Percentiles rank a stretch among this genome's conserved stretches.
phyloP scores from a whole-genome alignment of 1,140 invertebrate species.

The Drosophila pruinosa region DNA sequence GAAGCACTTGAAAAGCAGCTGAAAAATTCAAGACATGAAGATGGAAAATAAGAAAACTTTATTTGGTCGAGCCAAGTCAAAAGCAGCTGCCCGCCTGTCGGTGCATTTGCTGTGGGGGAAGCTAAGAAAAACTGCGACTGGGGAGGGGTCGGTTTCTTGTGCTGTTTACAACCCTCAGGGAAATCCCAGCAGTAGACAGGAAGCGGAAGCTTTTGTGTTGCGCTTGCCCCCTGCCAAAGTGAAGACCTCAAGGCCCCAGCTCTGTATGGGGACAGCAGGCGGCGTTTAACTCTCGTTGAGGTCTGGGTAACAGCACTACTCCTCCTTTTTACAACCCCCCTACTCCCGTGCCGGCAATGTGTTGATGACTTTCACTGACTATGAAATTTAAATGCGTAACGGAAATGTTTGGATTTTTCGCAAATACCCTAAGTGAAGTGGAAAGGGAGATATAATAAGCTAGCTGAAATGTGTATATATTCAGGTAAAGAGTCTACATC shows the following conservation, averaged over 20 bases:
- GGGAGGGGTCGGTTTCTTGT: constrained; percentile 1
- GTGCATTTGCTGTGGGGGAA: constrained; percentile 1
- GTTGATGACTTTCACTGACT: constrained; percentile 82
- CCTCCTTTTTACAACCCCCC: background rate
- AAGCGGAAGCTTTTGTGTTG: constrained; percentile 80
- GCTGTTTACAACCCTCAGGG: constrained; percentile 71
- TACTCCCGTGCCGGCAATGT: constrained; percentile 30
- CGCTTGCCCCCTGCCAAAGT: constrained; percentile 7
- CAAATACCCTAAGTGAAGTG: background rate
- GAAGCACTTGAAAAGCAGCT: constrained; percentile 37
- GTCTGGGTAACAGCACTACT: background rate
- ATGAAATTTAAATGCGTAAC: constrained; percentile 81
- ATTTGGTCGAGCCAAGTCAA: constrained; percentile 59
- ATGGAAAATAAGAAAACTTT: constrained; percentile 81
- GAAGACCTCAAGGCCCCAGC: background rate
- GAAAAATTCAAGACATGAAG: constrained; percentile 75
- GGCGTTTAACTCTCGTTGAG: constrained; percentile 55
- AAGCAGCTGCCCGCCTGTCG: constrained; percentile 39
- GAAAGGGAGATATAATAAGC: background rate
- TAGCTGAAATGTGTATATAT: background rate
- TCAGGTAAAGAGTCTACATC: no score
- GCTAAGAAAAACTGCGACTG: background rate
- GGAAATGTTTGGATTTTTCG: constrained; percentile 69
- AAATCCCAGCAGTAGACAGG: constrained; percentile 79
- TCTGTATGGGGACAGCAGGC: background rate